Evolutionary conservation across 2,888 invertebrate genomes (phyloP), one percentile per base, ranked within the genome.

Genomic region (Thysanoteuthis rhombus): DNA sequence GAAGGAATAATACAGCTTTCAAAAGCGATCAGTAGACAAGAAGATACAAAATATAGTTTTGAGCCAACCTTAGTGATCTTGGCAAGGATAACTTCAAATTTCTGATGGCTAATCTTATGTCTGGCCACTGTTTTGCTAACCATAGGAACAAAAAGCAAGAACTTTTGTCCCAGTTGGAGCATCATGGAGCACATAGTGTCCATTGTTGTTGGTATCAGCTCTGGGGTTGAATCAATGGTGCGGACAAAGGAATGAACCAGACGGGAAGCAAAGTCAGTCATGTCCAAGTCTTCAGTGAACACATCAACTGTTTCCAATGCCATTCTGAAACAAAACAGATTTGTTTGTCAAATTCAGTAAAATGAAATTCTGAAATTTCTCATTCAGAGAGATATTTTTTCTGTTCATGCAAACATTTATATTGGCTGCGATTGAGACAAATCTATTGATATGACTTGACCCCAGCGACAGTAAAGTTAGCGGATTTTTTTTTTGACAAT

Each of bases 241-340:
- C 99, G 97, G 0, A 99, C 98, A 94, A 99, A 97, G 0, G 99
- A 99, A 97, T 99, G 99, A 94, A 99, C 98, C 94, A 99, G 99
- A 94, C 99, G 98, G 0, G 99, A 99, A 0, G 98, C 98, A 96
- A 98, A 98, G 97, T 99, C 99, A 8, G 98, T 98, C 95, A 99
- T 98, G 97, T 99, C 99, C 93, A 99, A 97, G 10, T 98, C 98
- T 96, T 99, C 98, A 0, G 99, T 98, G 36, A 99, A 97, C 95
- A 98, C 98, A 96, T 99, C 99, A 1, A 99, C 98, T 0, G 99
- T 99, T 95, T 98, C 97, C 94, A 98, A 95, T 36, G 98, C 98
- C 94, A 97, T 97, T 94, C 97, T 97, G 95, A 19, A 93, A 94
- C 36, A 25, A 19, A 93, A 93, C 16, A 16, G n/a, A 6, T n/a